These are phyloP conservation scores for Chlorops oryzae DNA, from an alignment of 1,140 invertebrate genomes.

Conservation along the genomic window DNA sequence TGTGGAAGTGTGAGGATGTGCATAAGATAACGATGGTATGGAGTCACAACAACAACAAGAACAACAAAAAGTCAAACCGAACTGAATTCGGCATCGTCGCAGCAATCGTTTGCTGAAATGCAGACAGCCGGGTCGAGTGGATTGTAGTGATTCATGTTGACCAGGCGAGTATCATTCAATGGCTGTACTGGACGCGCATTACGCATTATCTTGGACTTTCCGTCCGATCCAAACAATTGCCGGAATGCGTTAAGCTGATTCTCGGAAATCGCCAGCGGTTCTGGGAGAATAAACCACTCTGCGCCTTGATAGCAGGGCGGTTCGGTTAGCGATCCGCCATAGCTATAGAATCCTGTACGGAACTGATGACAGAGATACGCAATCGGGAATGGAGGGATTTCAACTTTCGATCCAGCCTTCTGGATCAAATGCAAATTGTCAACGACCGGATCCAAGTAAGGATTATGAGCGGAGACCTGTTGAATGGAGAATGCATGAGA, in stretches of 20 bases:
- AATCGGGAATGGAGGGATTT: conserved; percentile 51
- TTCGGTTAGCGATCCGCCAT: conserved; percentile 75
- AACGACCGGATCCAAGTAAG: conserved; percentile 52
- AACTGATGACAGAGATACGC: conserved; percentile 51
- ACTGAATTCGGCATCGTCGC: too few relatives aligned
- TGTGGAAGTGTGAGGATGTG: too few relatives aligned
- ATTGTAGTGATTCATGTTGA: conserved; percentile 37
- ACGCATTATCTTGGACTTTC: conserved; percentile 37
- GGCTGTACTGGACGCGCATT: conserved; percentile 52
- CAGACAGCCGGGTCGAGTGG: too few relatives aligned
- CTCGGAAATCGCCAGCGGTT: conserved; percentile 63
- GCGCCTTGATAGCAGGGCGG: conserved; percentile 79
- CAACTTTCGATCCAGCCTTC: conserved; percentile 36
- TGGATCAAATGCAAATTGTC: conserved; percentile 48
- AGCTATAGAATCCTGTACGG: conserved; percentile 60
- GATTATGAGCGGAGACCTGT: conserved; percentile 48
- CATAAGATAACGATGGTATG: too few relatives aligned
- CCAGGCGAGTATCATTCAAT: conserved; percentile 41
- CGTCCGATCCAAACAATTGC: conserved; percentile 45
- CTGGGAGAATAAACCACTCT: conserved; percentile 75
- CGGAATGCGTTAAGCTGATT: conserved; percentile 49
- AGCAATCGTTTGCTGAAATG: too few relatives aligned
- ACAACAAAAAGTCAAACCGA: too few relatives aligned
- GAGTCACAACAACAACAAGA: too few relatives aligned
- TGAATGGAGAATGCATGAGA: background rate